Evolutionary conservation across 2,113 vertebrate genomes (phyloP).

Genomic region (Eulemur macaco): DNA sequence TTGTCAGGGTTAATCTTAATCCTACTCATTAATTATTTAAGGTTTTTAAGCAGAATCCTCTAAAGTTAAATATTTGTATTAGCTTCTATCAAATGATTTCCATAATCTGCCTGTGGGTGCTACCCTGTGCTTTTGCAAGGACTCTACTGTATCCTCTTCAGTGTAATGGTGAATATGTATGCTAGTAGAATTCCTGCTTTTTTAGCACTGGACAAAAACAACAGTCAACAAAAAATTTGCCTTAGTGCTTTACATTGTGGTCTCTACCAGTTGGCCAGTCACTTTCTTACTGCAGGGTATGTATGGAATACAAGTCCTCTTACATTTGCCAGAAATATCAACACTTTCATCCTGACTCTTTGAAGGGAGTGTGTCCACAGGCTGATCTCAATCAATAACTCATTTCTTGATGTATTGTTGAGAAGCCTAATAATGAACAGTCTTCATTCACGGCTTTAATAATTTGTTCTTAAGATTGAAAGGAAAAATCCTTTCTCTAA

Average conservation of each 20-base stretch:
- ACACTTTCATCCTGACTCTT: background rate
- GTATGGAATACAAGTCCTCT: background rate
- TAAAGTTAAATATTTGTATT: constrained; percentile 63
- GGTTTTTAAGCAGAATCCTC: constrained; percentile 43
- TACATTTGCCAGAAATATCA: background rate
- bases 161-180: background rate
- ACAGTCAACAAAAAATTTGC: background rate
- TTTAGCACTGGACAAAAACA: background rate
- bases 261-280: background rate
- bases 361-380: background rate
- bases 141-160: background rate
- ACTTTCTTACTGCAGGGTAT: background rate
- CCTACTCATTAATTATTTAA: constrained; percentile 52
- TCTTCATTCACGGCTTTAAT: background rate
- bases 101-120: constrained; percentile 35
- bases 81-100: constrained; percentile 46
- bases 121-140: background rate
- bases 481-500: background rate
- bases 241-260: background rate
- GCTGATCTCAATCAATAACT: background rate
- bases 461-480: background rate
- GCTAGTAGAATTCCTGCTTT: background rate
- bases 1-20: constrained; percentile 40
- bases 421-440: background rate
- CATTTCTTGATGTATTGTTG: background rate